A percentile compares a stretch with the other conserved stretches of the same genome.
Evolutionary conservation across 1,140 invertebrate species (phyloP).

Genomic region (Coelopa frigida): DNA sequence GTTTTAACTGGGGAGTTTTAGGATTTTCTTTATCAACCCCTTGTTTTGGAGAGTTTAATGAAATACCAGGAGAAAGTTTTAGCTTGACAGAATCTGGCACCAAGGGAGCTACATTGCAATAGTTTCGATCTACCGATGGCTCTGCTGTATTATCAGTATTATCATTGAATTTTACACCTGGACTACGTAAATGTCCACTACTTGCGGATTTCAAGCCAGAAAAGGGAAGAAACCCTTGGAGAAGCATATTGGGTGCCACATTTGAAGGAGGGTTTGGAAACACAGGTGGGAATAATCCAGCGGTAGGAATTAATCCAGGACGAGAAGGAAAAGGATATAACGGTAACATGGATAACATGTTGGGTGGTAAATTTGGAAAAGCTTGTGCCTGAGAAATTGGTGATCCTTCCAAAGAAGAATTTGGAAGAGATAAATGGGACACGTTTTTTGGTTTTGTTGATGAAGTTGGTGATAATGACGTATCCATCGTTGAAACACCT

Average conservation of each 20-base stretch:
- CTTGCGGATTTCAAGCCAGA: constrained; percentile 5
- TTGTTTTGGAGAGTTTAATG: no score
- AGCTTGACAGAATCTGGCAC: constrained; percentile 31
- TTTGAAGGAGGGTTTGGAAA: neutral
- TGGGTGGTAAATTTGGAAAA: constrained; percentile 6
- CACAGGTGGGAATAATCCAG: constrained; percentile 45
- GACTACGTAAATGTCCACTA: neutral
- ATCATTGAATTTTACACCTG: neutral
- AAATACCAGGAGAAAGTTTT: no score
- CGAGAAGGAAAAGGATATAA: constrained; percentile 49
- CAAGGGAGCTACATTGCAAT: constrained; percentile 40
- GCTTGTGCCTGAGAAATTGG: neutral
- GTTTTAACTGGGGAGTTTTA: constrained; percentile 8
- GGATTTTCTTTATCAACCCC: constrained; percentile 4
- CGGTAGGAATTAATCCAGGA: constrained; percentile 61
- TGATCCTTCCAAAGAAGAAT: no score
- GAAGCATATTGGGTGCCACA: constrained; percentile 12
- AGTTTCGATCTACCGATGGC: constrained; percentile 18
- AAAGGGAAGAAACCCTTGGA: constrained; percentile 17
- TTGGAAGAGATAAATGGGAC: no score
- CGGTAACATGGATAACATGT: constrained; percentile 8
- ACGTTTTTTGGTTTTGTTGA: neutral
- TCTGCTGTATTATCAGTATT: no score
- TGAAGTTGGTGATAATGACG: neutral
- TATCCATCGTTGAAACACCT: no score